These are phyloP conservation scores for Deroptyus accipitrinus DNA, from an alignment of 2,113 vertebrate genomes.

Conservation along the genomic window DNA sequence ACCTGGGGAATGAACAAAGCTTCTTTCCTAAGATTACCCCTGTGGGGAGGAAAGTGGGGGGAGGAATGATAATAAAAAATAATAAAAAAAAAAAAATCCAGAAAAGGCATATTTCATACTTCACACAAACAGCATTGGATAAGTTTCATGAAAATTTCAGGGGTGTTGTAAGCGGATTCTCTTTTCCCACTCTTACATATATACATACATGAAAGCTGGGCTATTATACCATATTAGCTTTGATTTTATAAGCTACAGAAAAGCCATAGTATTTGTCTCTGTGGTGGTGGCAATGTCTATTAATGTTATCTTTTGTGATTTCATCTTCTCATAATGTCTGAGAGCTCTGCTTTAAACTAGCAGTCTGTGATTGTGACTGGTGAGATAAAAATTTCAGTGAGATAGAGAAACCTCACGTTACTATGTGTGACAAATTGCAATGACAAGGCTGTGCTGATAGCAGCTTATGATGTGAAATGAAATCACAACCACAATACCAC, in stretches of 20 bases:
- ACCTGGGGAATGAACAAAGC: neutral
- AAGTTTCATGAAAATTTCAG: neutral
- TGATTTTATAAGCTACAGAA: neutral
- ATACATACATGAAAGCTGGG: neutral
- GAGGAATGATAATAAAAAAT: neutral
- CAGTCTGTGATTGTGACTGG: constrained; percentile 46
- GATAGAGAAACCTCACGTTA: constrained; percentile 21
- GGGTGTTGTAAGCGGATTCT: neutral
- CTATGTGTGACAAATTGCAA: constrained; percentile 62
- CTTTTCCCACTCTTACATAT: neutral
- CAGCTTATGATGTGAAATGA: constrained; percentile 63
- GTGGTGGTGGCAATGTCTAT: constrained; percentile 24
- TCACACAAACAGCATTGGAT: neutral
- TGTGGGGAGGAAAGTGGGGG: neutral
- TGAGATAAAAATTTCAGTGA: constrained; percentile 59
- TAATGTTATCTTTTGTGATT: constrained; percentile 61
- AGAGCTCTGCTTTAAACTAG: constrained; percentile 47
- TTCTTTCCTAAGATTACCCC: neutral
- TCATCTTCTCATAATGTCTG: constrained; percentile 55
- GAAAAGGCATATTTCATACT: neutral
- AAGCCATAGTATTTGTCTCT: constrained; percentile 1
- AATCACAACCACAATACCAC: constrained; percentile 45
- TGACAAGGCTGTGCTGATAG: constrained; percentile 69
- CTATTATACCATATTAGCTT: neutral
- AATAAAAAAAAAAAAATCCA: neutral